Conservation (phyloP, 2,113 vertebrate species). For the Neofelis nebulosa region DNA sequence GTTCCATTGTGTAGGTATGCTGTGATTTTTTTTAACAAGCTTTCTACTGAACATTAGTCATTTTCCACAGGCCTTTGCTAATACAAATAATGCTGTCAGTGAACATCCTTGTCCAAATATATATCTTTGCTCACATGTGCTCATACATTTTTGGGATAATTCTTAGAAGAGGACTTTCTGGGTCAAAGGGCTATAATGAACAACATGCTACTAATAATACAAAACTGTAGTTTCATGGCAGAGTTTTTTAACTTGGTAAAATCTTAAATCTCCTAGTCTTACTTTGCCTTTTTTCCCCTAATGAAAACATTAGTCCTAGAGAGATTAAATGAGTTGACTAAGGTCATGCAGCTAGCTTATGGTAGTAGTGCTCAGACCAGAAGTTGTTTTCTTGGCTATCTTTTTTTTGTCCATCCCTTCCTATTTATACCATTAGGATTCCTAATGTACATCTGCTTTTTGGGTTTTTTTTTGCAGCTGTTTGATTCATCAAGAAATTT, state of each 20-base stretch:
- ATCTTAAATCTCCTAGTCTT: background rate
- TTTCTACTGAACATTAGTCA: background rate
- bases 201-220: background rate
- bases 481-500: constrained; percentile 15
- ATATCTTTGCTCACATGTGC: background rate
- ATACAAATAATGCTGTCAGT: background rate
- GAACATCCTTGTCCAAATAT: background rate
- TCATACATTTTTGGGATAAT: background rate
- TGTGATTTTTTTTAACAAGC: background rate
- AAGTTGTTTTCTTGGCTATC: background rate
- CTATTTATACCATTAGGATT: background rate
- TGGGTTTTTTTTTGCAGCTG: background rate
- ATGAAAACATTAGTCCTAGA: constrained; percentile 1
- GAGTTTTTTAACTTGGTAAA: background rate
- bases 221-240: background rate
- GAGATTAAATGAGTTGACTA: background rate
- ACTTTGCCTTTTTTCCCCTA: background rate
- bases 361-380: background rate
- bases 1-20: background rate
- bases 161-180: background rate
- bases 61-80: background rate
- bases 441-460: background rate
- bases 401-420: background rate
- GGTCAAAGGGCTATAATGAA: background rate
- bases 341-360: background rate